Base-by-base conservation (phyloP, 1,140 invertebrate genomes). In the Drosophila busckii region DNA sequence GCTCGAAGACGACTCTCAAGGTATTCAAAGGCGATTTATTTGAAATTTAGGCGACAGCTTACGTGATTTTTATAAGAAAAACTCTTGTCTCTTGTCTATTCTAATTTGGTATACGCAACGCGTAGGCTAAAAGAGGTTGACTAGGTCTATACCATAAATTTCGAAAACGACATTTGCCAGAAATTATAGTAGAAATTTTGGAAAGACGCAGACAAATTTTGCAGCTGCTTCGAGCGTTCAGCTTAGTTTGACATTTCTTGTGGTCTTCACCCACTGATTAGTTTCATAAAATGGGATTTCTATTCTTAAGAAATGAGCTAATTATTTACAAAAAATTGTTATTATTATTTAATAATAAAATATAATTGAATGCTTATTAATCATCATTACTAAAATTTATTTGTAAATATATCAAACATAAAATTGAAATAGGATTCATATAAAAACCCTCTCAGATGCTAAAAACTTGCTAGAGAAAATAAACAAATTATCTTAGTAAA, bases 31-130 rank as follows among this genome's bases (percentile, higher is more conserved):
- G 44, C 40, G 68, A 78, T 78, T 78, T 75, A 31, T 73, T 78
- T 59, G 68, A 78, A 78, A 80, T 73, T 22, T 48, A 73, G 68
- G 73, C 75, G 73, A 78, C 73, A 78, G 37, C 60, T 80, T 78
- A 78, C 73, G 73, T 78, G 73, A 78, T 73, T 73, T 80, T 73
- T 80, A 73, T 80, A 68, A 40, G 73, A 78, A 78, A 76, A 80
- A 31, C 65, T 55, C 53, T 32, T 49, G 42, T 56, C 28, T 35
- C 42, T 45, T 23, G 26, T 32, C 32, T 45, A 52, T 48, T 73
- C 73, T 80, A 82, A 80, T 67, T 78, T 80, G 42, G 60, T 76
- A 75, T 44, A 53, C 48, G 9, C 22, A 10, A 17, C 42, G 45
- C 41, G 58, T 63, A 56, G 23, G 42, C 13, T 48, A 13, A 19